A percentile compares a stretch with the other conserved stretches of the same genome.
Evolutionary conservation across 1,140 invertebrate species (phyloP).

Genomic region (Vanessa atalanta): DNA sequence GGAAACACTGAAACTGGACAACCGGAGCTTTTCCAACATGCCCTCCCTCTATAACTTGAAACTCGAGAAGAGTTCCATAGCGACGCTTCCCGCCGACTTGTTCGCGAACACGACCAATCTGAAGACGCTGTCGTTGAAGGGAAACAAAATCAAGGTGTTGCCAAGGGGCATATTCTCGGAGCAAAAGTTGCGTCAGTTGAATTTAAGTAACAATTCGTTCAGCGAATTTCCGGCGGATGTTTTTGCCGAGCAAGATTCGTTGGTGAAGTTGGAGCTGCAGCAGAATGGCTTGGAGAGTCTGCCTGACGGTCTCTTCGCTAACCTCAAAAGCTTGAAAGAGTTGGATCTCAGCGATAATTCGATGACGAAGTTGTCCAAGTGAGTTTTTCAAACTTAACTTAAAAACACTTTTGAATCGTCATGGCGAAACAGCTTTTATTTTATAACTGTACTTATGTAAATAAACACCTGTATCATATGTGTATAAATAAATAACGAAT

Average conservation of each 20-base stretch:
- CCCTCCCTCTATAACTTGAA: conserved; percentile 25
- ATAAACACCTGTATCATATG: too few relatives aligned
- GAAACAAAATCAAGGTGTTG: not conserved
- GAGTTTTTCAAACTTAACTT: not conserved
- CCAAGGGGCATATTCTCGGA: conserved; percentile 12
- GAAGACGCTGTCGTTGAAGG: not conserved
- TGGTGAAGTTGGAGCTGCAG: conserved; percentile 38
- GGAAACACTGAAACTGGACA: conserved; percentile 38
- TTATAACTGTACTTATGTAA: not conserved
- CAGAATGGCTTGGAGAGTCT: conserved; percentile 33
- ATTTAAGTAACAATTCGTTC: conserved; percentile 17
- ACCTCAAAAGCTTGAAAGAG: conserved; percentile 6
- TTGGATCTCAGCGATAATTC: conserved; percentile 42
- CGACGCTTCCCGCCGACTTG: not conserved
- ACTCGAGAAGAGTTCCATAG: conserved; percentile 24
- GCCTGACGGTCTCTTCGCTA: conserved; percentile 31
- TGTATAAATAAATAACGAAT: not conserved
- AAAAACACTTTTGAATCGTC: too few relatives aligned
- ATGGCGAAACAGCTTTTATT: too few relatives aligned
- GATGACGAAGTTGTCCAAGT: conserved; percentile 1
- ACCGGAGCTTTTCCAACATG: conserved; percentile 28
- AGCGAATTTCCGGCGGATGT: conserved; percentile 11
- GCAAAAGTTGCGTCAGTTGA: conserved; percentile 9
- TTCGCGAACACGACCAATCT: conserved; percentile 10
- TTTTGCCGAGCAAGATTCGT: conserved; percentile 18